Percentiles rank a stretch among this genome's conserved stretches.
These are phyloP conservation scores for Cervus canadensis DNA, from an alignment of 2,113 vertebrate species.

Conservation along the genomic window DNA sequence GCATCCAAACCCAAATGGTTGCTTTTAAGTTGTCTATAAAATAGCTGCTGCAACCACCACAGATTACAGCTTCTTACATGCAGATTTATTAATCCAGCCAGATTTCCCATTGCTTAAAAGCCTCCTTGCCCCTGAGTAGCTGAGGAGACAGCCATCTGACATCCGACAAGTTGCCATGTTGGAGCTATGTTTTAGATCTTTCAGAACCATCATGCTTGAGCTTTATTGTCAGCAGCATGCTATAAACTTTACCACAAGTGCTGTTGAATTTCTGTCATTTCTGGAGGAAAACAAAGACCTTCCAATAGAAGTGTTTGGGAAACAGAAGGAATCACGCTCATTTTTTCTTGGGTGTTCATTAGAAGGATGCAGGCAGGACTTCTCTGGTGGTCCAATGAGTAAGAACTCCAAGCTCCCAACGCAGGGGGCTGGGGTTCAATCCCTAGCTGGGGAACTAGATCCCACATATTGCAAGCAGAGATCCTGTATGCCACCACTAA, in stretches of 20 bases:
- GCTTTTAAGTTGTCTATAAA: constrained; percentile 77
- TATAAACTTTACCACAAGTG: background rate
- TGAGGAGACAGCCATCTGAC: constrained; percentile 62
- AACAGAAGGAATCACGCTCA: background rate
- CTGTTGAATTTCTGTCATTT: constrained; percentile 46
- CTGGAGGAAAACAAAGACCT: constrained; percentile 45
- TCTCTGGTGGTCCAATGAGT: background rate
- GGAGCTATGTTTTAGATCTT: constrained; percentile 53
- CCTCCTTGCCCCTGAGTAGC: constrained; percentile 56
- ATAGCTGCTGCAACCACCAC: constrained; percentile 79
- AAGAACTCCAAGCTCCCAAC: background rate
- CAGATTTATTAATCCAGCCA: constrained; percentile 72
- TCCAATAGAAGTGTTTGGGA: background rate
- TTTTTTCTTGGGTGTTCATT: background rate
- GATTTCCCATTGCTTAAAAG: constrained; percentile 73
- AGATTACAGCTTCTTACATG: constrained; percentile 52
- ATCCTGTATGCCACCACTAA: background rate
- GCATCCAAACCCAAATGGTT: constrained; percentile 74
- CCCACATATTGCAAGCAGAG: background rate
- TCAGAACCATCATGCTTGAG: constrained; percentile 11
- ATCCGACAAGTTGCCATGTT: constrained; percentile 49
- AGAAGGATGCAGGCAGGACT: background rate
- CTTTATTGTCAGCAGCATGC: constrained; percentile 28
- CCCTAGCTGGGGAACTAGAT: background rate
- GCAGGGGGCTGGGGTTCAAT: background rate